Evolutionary conservation across 2,888 invertebrate genomes (phyloP).

Genomic region (Limulus polyphemus): DNA sequence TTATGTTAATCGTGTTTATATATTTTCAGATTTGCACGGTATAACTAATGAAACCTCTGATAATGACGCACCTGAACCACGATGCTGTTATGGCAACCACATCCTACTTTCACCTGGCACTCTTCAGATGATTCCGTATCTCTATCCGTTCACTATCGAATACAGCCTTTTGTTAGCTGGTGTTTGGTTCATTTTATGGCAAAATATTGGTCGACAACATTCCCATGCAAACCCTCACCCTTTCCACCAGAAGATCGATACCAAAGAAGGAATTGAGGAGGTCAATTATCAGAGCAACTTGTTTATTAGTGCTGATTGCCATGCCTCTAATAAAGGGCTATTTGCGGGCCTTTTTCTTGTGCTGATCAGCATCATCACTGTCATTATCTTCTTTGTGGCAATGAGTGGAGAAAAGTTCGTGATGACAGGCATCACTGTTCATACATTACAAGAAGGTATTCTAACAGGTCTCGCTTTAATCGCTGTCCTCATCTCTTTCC

Average conservation of each 20-base stretch:
- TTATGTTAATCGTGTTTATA: too few relatives aligned
- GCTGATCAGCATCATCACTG: slow-evolving; percentile 45
- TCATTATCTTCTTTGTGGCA: slow-evolving; percentile 49
- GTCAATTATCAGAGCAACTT: slow-evolving; percentile 32
- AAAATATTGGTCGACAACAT: slow-evolving; percentile 48
- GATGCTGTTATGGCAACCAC: too few relatives aligned
- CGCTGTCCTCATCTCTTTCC: slow-evolving; percentile 48
- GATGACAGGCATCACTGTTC: slow-evolving; percentile 25
- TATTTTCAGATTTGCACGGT: too few relatives aligned
- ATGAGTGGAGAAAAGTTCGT: slow-evolving; percentile 39
- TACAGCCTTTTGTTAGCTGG: slow-evolving; percentile 67
- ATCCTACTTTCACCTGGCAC: too few relatives aligned
- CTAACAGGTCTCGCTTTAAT: slow-evolving; percentile 48
- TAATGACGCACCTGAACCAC: too few relatives aligned
- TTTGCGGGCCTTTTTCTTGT: slow-evolving; percentile 54
- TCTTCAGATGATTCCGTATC: slow-evolving; percentile 38
- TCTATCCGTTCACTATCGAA: slow-evolving; percentile 67
- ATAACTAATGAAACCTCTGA: too few relatives aligned
- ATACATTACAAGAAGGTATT: slow-evolving; percentile 41
- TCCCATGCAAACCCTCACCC: slow-evolving; percentile 11
- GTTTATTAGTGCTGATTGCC: slow-evolving; percentile 55
- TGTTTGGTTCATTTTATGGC: slow-evolving; percentile 62
- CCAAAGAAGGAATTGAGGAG: slow-evolving; percentile 25
- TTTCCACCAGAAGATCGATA: slow-evolving; percentile 15
- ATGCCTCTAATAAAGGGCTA: slow-evolving; percentile 59